A percentile compares a stretch with the other conserved stretches of the same genome.
These are phyloP conservation scores for Coptodon bakossiorum DNA, from an alignment of 2,113 vertebrate species.

Conservation along the genomic window DNA sequence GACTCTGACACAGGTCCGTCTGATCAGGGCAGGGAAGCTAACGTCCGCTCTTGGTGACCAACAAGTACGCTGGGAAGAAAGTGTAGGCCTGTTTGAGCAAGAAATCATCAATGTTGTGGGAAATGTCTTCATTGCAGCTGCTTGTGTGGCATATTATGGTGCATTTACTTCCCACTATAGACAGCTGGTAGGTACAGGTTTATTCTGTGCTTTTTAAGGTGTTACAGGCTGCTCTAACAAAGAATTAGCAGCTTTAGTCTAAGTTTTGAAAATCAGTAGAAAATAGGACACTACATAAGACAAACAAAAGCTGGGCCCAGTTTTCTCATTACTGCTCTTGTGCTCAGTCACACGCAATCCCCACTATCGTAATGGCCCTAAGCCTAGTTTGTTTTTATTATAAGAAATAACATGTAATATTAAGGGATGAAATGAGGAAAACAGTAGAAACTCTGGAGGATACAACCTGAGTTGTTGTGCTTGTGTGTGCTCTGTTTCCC, in stretches of 20 bases:
- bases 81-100: constrained; percentile 71
- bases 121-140: constrained; percentile 82
- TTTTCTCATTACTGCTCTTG: background rate
- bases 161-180: constrained; percentile 81
- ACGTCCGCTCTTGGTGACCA: constrained; percentile 77
- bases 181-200: constrained; percentile 62
- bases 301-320: background rate
- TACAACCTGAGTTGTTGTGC: background rate
- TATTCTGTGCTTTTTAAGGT: background rate
- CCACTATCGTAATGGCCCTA: background rate
- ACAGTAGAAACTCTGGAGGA: background rate
- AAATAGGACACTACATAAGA: background rate
- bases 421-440: background rate
- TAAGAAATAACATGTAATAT: rapidly evolving
- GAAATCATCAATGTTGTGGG: constrained; percentile 78
- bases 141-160: constrained; percentile 81
- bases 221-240: background rate
- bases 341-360: background rate
- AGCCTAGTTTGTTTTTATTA: background rate
- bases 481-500: background rate
- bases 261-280: background rate
- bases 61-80: constrained; percentile 81
- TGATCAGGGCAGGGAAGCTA: constrained; percentile 75
- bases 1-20: constrained; percentile 75
- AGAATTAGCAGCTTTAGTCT: background rate